Percentiles rank a stretch among this genome's conserved stretches.
phyloP scores from a whole-genome alignment of 2,113 vertebrate genomes.

The Pimephales promelas region DNA sequence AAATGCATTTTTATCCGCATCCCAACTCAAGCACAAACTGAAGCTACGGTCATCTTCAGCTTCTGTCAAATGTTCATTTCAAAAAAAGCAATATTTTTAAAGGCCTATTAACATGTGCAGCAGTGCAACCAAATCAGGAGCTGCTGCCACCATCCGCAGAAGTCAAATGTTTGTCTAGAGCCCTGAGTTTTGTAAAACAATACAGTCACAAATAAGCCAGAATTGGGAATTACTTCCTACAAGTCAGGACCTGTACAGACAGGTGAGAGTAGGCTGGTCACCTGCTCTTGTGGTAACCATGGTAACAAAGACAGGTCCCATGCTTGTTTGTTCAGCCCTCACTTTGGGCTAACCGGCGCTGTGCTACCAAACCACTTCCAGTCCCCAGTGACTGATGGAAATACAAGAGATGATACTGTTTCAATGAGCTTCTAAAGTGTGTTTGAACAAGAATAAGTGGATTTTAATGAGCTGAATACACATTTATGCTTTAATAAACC shows the following conservation, averaged over 20 bases:
- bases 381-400: not conserved
- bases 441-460: constrained; percentile 24
- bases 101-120: too few relatives aligned
- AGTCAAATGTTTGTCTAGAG: too few relatives aligned
- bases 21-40: too few relatives aligned
- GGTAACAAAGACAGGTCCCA: constrained; percentile 33
- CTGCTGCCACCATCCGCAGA: too few relatives aligned
- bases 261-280: constrained; percentile 26
- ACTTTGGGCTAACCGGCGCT: constrained; percentile 40
- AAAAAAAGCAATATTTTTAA: too few relatives aligned
- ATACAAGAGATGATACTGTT: not conserved
- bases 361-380: not conserved
- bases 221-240: constrained; percentile 9
- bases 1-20: too few relatives aligned
- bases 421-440: constrained; percentile 20
- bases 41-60: too few relatives aligned
- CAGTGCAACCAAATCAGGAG: too few relatives aligned
- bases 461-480: constrained; percentile 13
- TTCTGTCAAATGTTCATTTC: too few relatives aligned
- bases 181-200: not conserved
- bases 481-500: not conserved
- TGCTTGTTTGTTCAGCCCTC: constrained; percentile 24
- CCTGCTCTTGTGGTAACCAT: constrained; percentile 38
- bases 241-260: constrained; percentile 21
- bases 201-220: too few relatives aligned